These are phyloP conservation scores for Zaprionus obscuricornis DNA, from an alignment of 2,888 invertebrate genomes.

Conservation along the genomic window DNA sequence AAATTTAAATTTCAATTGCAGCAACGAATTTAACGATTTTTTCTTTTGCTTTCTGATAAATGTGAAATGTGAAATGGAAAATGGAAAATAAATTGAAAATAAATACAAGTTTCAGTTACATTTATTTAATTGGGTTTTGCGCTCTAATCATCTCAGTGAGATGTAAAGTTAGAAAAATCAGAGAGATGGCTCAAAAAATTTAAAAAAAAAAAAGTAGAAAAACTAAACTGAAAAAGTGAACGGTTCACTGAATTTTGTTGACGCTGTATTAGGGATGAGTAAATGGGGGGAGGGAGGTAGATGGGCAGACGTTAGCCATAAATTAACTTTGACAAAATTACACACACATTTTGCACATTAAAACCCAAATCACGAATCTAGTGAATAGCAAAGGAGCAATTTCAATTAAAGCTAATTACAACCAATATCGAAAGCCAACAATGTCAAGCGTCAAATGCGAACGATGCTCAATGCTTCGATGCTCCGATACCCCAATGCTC, in stretches of 20 bases:
- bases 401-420: slow-evolving; percentile 82
- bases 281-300: background rate
- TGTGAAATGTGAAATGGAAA: background rate
- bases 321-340: slow-evolving; percentile 71
- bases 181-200: too few species aligned
- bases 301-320: slow-evolving; percentile 49
- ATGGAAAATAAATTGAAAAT: background rate
- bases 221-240: slow-evolving; percentile 13
- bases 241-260: slow-evolving; percentile 4
- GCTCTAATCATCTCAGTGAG: slow-evolving; percentile 42
- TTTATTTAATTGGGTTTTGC: slow-evolving; percentile 46
- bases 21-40: background rate
- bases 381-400: slow-evolving; percentile 71
- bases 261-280: background rate
- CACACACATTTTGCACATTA: slow-evolving; percentile 67
- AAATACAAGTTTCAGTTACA: slow-evolving; percentile 1
- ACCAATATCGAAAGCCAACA: slow-evolving; percentile 79
- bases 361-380: slow-evolving; percentile 71
- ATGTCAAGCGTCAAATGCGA: slow-evolving; percentile 64
- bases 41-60: background rate
- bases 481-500: too few species aligned
- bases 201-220: slow-evolving; percentile 12
- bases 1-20: slow-evolving; percentile 6
- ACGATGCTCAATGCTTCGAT: slow-evolving; percentile 9
- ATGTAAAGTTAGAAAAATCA: slow-evolving; percentile 18